phyloP scores from a whole-genome alignment of 2,888 invertebrate species.

The Drosophila kuntzei region DNA sequence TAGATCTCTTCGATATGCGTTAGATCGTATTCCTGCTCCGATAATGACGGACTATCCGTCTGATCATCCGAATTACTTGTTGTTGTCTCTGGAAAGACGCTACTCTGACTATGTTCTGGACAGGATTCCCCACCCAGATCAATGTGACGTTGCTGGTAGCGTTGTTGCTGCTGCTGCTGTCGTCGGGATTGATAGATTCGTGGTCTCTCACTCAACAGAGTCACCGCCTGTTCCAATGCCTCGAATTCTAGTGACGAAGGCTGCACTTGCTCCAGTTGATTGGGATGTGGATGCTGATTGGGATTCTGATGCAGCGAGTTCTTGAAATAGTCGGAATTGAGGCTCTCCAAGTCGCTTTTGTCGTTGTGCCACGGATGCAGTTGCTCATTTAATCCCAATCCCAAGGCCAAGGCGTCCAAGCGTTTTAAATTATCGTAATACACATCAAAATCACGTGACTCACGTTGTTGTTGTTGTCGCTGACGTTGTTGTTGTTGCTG shows the following conservation, averaged over 20 bases:
- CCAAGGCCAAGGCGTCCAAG: constrained; percentile 82
- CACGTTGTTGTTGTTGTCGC: constrained; percentile 48
- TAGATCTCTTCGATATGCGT: constrained; percentile 83
- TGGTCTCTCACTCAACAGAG: constrained; percentile 75
- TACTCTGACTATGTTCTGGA: constrained; percentile 84
- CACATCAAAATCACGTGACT: constrained; percentile 83
- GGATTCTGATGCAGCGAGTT: constrained; percentile 84
- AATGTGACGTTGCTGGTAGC: constrained; percentile 51
- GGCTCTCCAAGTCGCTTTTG: constrained; percentile 85
- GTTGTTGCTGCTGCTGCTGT: constrained; percentile 43
- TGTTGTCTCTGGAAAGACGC: constrained; percentile 84
- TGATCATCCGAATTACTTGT: constrained; percentile 85
- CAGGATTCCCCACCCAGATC: constrained; percentile 77
- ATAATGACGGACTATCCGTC: constrained; percentile 83
- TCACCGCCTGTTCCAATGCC: constrained; percentile 73
- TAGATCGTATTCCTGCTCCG: constrained; percentile 84
- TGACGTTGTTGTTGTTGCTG: constrained; percentile 45
- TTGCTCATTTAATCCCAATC: constrained; percentile 74
- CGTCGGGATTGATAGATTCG: constrained; percentile 82
- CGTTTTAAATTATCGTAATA: constrained; percentile 85
- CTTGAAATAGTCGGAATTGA: constrained; percentile 85
- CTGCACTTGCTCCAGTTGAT: constrained; percentile 43
- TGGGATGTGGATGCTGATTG: constrained; percentile 51
- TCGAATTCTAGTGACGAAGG: constrained; percentile 76
- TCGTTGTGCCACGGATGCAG: constrained; percentile 85